Percentiles rank a stretch among this genome's conserved stretches.
Conservation (phyloP, 2,888 invertebrate species). For the Acrobasis repandana region DNA sequence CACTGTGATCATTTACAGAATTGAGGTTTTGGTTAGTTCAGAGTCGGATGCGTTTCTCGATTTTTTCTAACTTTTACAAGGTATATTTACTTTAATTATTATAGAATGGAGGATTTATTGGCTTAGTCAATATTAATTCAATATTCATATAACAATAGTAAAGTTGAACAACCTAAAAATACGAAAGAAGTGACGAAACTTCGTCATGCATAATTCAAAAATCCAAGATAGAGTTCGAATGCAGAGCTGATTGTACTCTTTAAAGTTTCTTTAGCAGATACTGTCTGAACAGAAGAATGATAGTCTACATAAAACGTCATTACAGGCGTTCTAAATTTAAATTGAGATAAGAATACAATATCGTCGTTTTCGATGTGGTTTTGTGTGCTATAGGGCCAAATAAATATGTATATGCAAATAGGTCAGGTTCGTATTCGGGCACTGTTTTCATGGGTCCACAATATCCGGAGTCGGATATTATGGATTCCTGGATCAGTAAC, state of each 20-base stretch:
- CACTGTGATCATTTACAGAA: no score
- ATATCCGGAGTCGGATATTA: neutral
- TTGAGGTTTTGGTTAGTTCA: no score
- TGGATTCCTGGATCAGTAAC: neutral
- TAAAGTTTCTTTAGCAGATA: conserved; percentile 32
- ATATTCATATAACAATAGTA: no score
- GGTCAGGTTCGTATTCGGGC: neutral
- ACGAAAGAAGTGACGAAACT: conserved; percentile 26
- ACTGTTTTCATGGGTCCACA: neutral
- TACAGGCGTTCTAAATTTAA: neutral
- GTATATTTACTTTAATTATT: no score
- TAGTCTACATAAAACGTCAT: neutral
- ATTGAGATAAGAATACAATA: neutral
- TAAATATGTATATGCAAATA: neutral
- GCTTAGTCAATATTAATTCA: no score
- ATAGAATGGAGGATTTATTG: no score
- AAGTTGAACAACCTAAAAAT: neutral
- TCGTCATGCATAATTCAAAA: conserved; percentile 51
- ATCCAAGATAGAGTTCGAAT: conserved; percentile 38
- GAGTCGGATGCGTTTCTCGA: no score
- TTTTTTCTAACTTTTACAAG: no score
- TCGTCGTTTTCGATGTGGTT: neutral
- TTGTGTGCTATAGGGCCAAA: neutral
- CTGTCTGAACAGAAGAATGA: conserved; percentile 15
- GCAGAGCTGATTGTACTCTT: conserved; percentile 46